These are phyloP conservation scores for Dryadula phaetusa DNA, from an alignment of 2,888 invertebrate species.

Conservation along the genomic window DNA sequence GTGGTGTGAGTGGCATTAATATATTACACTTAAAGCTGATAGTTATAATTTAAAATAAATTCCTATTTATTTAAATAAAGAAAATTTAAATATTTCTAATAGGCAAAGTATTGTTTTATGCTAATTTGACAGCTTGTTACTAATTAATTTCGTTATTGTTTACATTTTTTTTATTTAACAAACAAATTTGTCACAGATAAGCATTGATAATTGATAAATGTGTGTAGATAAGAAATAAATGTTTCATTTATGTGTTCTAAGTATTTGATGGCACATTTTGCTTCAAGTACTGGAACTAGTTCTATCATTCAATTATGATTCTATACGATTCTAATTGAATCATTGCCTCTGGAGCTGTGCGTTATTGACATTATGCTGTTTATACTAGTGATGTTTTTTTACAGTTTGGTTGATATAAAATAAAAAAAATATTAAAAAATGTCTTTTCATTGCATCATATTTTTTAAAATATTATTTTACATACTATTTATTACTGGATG, in stretches of 20 bases:
- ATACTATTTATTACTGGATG: too few relatives aligned
- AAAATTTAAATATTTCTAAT: not conserved
- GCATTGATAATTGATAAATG: not conserved
- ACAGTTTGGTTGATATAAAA: not conserved
- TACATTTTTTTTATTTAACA: not conserved
- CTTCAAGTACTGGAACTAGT: not conserved
- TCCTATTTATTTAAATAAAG: not conserved
- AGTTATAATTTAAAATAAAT: not conserved
- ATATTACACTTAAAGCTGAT: not conserved
- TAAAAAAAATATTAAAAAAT: too few relatives aligned
- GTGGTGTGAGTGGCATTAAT: not conserved
- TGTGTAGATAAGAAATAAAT: not conserved
- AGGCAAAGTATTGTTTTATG: not conserved
- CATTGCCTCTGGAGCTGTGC: slow-evolving; percentile 13
- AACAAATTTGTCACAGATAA: not conserved
- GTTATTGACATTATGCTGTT: slow-evolving; percentile 11
- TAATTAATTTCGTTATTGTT: not conserved
- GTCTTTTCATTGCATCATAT: too few relatives aligned
- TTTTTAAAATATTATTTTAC: too few relatives aligned
- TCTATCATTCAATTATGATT: slow-evolving; percentile 15
- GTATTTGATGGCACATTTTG: not conserved
- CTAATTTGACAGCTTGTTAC: not conserved
- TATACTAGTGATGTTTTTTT: not conserved
- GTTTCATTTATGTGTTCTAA: not conserved
- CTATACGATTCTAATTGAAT: slow-evolving; percentile 18